These are phyloP conservation scores for Sceloporus tristichus DNA, from an alignment of 2,113 vertebrate species.

Conservation along the genomic window DNA sequence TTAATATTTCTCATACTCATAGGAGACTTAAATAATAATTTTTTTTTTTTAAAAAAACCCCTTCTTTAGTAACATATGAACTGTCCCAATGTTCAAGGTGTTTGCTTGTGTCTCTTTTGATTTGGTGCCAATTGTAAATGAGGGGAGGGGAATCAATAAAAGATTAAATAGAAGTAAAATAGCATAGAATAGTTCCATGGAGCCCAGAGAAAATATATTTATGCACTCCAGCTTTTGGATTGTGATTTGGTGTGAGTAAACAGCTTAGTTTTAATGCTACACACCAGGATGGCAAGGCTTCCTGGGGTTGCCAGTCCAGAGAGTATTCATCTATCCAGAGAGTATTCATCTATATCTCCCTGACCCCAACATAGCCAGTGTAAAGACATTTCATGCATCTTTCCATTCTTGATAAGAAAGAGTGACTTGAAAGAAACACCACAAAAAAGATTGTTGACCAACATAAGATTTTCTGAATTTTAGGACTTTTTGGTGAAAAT, in stretches of 20 bases:
- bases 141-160: background rate
- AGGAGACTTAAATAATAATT: background rate
- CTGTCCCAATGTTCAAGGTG: background rate
- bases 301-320: background rate
- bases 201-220: background rate
- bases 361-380: too few relatives aligned
- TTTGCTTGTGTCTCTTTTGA: background rate
- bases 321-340: background rate
- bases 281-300: background rate
- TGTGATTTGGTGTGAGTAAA: background rate
- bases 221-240: background rate
- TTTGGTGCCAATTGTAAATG: background rate
- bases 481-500: too few relatives aligned
- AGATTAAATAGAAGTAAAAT: background rate
- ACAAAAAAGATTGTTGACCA: too few relatives aligned
- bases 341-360: background rate
- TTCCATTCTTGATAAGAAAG: too few relatives aligned
- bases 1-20: constrained; percentile 6
- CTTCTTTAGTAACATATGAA: constrained; percentile 1
- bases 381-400: too few relatives aligned
- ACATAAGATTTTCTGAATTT: too few relatives aligned
- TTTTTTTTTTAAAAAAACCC: background rate
- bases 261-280: background rate
- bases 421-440: too few relatives aligned
- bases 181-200: background rate